Evolutionary conservation across 2,888 invertebrate genomes (phyloP).

Genomic region (Epinotia bilunana): DNA sequence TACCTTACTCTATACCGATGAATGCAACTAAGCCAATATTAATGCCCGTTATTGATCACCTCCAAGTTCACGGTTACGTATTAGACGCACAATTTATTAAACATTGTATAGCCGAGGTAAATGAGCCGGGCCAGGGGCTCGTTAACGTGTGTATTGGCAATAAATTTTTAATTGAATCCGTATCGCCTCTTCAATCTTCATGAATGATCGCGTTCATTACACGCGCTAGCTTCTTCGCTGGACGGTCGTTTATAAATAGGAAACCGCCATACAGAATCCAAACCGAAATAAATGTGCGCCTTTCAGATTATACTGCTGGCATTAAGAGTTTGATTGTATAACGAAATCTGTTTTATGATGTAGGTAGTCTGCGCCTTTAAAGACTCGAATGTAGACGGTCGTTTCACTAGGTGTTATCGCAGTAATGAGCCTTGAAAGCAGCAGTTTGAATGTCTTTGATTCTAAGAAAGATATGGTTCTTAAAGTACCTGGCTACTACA

Average conservation of each 20-base stretch:
- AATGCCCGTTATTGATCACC: constrained; percentile 79
- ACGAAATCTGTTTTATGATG: constrained; percentile 34
- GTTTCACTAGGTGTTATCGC: neutral
- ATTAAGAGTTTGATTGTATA: constrained; percentile 40
- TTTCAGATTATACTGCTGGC: constrained; percentile 34
- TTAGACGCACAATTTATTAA: constrained; percentile 74
- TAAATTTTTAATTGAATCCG: constrained; percentile 75
- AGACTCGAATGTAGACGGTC: constrained; percentile 13
- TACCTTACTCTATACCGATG: constrained; percentile 71
- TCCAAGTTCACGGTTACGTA: constrained; percentile 78
- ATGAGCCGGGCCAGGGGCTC: constrained; percentile 61
- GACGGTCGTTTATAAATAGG: constrained; percentile 38
- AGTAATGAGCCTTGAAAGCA: neutral
- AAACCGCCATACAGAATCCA: constrained; percentile 24
- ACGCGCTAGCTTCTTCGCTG: constrained; percentile 48
- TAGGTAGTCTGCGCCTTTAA: constrained; percentile 20
- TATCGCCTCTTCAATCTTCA: constrained; percentile 65
- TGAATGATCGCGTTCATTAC: constrained; percentile 59
- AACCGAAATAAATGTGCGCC: constrained; percentile 39
- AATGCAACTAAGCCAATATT: constrained; percentile 78
- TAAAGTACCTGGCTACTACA: neutral
- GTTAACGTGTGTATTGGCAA: constrained; percentile 59
- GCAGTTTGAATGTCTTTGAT: neutral
- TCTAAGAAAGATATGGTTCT: neutral
- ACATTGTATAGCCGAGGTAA: constrained; percentile 65